Percentiles rank a stretch among this genome's conserved stretches.
These are phyloP conservation scores for Patagioenas fasciata DNA, from an alignment of 2,113 vertebrate genomes.

Conservation along the genomic window DNA sequence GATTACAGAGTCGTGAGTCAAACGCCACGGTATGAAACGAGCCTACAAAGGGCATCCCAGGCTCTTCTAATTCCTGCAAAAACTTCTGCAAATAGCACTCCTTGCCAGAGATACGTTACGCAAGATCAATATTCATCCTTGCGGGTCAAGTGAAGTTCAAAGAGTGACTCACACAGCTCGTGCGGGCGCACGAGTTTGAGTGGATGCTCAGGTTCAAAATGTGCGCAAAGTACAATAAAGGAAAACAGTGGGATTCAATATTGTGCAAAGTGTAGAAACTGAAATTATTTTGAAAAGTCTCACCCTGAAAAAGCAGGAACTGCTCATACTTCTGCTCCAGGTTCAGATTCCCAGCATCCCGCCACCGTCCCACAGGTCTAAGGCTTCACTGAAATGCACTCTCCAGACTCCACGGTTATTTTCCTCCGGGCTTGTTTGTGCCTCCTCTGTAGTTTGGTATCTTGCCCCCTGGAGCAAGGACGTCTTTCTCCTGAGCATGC, in stretches of 20 bases:
- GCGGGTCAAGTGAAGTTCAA: background rate
- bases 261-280: background rate
- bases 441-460: background rate
- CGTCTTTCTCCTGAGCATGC: background rate
- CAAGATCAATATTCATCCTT: background rate
- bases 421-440: background rate
- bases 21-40: slow-evolving; percentile 8
- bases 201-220: background rate
- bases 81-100: background rate
- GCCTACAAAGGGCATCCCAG: slow-evolving; percentile 15
- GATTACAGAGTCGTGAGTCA: slow-evolving; percentile 41
- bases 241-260: background rate
- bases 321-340: background rate
- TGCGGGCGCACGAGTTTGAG: background rate
- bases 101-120: background rate
- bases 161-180: background rate
- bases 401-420: background rate
- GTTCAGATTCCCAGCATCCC: background rate
- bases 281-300: background rate
- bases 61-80: background rate
- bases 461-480: background rate
- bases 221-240: background rate
- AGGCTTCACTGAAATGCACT: background rate
- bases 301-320: background rate
- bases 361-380: background rate